Evolutionary conservation across 2,888 invertebrate genomes (phyloP), one percentile per base, ranked within the genome.

Genomic region (Trissonchulus latispiculum): DNA sequence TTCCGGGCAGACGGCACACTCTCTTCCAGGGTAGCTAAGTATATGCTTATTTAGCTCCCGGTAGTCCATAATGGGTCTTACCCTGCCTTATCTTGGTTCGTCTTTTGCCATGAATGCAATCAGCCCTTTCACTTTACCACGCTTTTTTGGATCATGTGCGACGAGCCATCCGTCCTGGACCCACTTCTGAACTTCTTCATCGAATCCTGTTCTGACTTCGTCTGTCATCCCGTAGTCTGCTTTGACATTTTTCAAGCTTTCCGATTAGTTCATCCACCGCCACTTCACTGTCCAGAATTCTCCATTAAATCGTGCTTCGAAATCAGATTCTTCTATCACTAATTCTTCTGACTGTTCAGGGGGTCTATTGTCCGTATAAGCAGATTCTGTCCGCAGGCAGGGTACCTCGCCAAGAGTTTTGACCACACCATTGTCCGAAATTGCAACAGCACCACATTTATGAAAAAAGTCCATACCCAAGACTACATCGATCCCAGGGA

Each of bases 251-350:
- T 31, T 36, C 31, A 33, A 3, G 28, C 36, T 8, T 3, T 15
- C 3, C 8, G 2, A 8, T 68, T 68, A 3, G 8, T 15, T 36
- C n/a, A 33, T 28, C 33, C 36, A 33, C 23, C 69, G 33, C 36
- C 69, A 68, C 33, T 68, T 36, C 23, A 68, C 36, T 33, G 36
- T n/a, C 36, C 69, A n/a, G 69, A 36, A n/a, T 33, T 36, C n/a
- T 33, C 69, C 36, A 23, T 36, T n/a, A 68, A n/a, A 36, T 32
- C 8, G 18, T 23, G 33, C 33, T 68, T 23, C n/a, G 36, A 23
- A 31, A n/a, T 33, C 36, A 32, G 36, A 23, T n/a, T 36, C 36
- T 23, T n/a, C 8, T 8, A 23, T 35, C 31, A 35, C 28, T n/a
- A n/a, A 15, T 28, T 36, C 28, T 23, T 3, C 69, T n/a, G 33